Percentiles rank a stretch among this genome's conserved stretches.
These are phyloP conservation scores for Hystrix cristata DNA, from an alignment of 2,113 vertebrate species.

Conservation along the genomic window DNA sequence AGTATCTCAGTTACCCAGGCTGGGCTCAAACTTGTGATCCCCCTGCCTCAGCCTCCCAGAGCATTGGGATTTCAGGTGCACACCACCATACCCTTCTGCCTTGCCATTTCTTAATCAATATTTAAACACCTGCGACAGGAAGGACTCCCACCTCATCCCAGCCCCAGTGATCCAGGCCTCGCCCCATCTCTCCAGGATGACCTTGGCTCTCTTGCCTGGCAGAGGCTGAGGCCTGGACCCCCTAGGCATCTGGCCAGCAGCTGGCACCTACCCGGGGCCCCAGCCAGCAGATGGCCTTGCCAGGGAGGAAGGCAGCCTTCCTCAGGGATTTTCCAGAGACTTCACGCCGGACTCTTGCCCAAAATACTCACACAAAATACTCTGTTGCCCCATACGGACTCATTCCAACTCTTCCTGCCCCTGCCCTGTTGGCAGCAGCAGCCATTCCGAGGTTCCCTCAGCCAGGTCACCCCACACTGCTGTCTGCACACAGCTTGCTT, in stretches of 20 bases:
- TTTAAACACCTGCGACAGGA: neutral
- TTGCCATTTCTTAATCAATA: neutral
- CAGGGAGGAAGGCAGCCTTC: neutral
- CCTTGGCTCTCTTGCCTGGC: neutral
- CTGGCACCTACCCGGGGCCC: accelerated
- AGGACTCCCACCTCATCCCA: neutral
- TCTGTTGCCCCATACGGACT: accelerated
- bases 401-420: neutral
- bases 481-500: neutral
- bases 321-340: accelerated
- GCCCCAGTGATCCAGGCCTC: neutral
- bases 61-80: too few relatives aligned
- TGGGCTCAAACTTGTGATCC: neutral
- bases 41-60: neutral
- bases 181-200: accelerated
- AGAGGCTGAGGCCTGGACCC: neutral
- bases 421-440: neutral
- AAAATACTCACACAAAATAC: neutral
- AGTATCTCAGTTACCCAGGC: neutral
- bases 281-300: neutral
- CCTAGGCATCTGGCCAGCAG: neutral
- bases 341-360: neutral
- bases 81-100: neutral
- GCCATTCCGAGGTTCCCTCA: neutral
- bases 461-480: neutral